phyloP scores from a whole-genome alignment of 2,797 vertebrate genomes.

The Dermochelys coriacea region DNA sequence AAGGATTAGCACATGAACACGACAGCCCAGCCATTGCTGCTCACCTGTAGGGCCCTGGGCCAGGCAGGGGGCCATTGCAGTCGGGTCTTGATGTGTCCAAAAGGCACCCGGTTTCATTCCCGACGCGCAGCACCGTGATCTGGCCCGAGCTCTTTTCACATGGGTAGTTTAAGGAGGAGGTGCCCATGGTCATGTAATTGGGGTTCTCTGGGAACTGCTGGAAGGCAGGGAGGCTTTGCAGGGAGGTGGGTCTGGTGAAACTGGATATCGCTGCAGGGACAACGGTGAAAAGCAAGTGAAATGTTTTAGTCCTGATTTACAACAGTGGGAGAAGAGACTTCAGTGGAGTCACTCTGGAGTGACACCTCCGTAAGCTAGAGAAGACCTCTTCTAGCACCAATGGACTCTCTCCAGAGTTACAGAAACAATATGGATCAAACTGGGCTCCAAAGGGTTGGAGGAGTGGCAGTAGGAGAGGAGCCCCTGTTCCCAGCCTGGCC shows the following conservation, averaged over 20 bases:
- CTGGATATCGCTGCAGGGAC: background rate
- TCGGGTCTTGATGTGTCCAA: accelerated
- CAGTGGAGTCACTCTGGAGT: background rate
- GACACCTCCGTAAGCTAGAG: background rate
- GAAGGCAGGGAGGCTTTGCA: background rate
- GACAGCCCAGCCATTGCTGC: background rate
- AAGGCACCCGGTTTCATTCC: conserved; percentile 18
- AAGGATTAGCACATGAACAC: too few species aligned
- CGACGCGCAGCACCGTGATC: conserved; percentile 55
- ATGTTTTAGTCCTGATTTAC: background rate
- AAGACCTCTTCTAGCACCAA: background rate
- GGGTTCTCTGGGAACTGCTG: background rate
- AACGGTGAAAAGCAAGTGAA: background rate
- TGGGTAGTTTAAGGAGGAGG: background rate
- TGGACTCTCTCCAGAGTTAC: background rate
- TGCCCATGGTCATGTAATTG: accelerated
- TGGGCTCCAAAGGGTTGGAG: background rate
- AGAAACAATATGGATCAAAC: too few species aligned
- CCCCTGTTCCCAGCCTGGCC: too few species aligned
- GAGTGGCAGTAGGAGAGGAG: too few species aligned
- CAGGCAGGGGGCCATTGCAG: conserved; percentile 72
- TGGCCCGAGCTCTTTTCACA: accelerated
- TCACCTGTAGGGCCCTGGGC: conserved; percentile 50
- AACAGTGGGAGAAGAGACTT: too few species aligned
- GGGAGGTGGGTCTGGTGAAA: accelerated